A percentile compares a stretch with the other conserved stretches of the same genome.
Conservation (phyloP, 2,113 vertebrate genomes). For the Callaeas wilsoni region DNA sequence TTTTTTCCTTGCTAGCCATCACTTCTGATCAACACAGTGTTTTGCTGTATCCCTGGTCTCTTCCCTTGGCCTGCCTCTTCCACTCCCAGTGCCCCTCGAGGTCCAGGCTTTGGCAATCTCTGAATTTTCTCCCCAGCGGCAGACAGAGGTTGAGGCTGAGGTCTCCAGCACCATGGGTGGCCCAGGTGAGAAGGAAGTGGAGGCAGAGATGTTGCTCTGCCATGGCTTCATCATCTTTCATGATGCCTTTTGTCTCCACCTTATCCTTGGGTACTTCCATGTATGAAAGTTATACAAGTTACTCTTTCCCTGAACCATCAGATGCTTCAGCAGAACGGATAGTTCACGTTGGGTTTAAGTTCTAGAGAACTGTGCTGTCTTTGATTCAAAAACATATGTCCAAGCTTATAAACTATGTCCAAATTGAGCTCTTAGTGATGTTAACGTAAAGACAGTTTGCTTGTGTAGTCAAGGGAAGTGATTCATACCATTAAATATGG, state of each 20-base stretch:
- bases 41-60: not conserved
- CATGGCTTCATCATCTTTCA: not conserved
- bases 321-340: not conserved
- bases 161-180: not conserved
- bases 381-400: not conserved
- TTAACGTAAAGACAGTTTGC: not conserved
- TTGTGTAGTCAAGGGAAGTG: not conserved
- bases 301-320: not conserved
- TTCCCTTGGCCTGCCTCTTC: not conserved
- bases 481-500: not conserved
- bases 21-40: not conserved
- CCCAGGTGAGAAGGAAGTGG: not conserved
- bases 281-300: not conserved
- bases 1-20: not conserved
- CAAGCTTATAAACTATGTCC: not conserved
- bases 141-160: not conserved
- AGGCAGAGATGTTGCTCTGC: not conserved
- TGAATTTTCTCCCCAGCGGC: not conserved
- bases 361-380: not conserved
- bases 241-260: not conserved
- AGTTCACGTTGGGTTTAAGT: not conserved
- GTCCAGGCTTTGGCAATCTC: not conserved
- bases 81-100: not conserved
- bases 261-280: not conserved
- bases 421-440: not conserved